Evolutionary conservation across 2,888 invertebrate genomes (phyloP), one percentile per base, ranked within the genome.

Genomic region (Caenorhabditis angaria): DNA sequence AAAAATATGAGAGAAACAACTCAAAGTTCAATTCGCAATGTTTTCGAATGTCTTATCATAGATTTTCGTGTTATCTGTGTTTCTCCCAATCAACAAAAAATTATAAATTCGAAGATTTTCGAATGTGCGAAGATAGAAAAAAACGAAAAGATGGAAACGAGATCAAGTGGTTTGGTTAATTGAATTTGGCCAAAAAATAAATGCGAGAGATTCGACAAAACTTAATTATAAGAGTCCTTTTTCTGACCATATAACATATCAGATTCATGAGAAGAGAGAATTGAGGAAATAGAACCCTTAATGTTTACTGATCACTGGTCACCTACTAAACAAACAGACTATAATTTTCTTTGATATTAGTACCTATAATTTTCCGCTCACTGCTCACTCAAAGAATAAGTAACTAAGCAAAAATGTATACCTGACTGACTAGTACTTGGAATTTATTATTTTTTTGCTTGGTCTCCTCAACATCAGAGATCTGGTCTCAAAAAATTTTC

Each of bases 41-140:
- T 41, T 41, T 41, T 41, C 41, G 41, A 41, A 41, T 41, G 10
- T n/a, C n/a, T 41, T 41, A 41, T 41, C 41, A 41, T 5, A 41
- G 41, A 41, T 14, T 41, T 3, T 41, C 5, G 14, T 14, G 41
- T 18, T 41, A 41, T 41, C 41, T 41, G 6, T 41, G 41, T 41
- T 6, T 32, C 32, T 32, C n/a, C n/a, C n/a, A n/a, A n/a, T 41
- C 41, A 18, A 18, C 41, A 41, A 14, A 14, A 14, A 41, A n/a
- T n/a, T n/a, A n/a, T n/a, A n/a, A 41, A 41, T 41, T 41, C 41
- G 41, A 41, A 41, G 6, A 41, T 41, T 41, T 41, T 41, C 41
- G 41, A 41, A 41, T 41, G 41, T 12, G 41, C 18, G 41, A 41
- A 41, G 18, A 41, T 14, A 14, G 6, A 41, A 41, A 10, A 32